Conservation (phyloP, 2,113 vertebrate species). For the Ammodytes marinus region DNA sequence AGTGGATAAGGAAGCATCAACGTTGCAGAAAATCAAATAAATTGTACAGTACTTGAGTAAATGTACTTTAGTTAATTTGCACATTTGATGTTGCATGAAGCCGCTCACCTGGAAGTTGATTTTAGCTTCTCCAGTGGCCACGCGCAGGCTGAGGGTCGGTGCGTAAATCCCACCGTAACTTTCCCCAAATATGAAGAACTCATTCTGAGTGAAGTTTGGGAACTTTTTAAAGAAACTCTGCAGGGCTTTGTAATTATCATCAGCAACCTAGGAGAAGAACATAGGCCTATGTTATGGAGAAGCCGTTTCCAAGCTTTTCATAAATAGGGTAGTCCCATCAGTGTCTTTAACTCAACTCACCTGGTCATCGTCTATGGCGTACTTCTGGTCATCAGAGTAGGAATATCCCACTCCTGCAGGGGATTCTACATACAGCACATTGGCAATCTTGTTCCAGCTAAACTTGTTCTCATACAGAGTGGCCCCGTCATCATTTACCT, state of each 20-base stretch:
- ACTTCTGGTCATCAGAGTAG: slow-evolving; percentile 80
- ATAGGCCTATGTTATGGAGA: background rate
- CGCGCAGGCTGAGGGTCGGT: slow-evolving; percentile 81
- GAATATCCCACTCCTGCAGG: slow-evolving; percentile 88
- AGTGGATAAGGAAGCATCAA: background rate
- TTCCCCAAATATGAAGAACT: slow-evolving; percentile 87
- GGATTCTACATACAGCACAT: slow-evolving; percentile 84
- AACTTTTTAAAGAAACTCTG: slow-evolving; percentile 86
- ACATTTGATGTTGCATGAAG: background rate
- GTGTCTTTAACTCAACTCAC: slow-evolving; percentile 53
- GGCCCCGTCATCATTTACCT: slow-evolving; percentile 82
- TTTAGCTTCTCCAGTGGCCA: slow-evolving; percentile 68
- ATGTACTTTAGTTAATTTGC: background rate
- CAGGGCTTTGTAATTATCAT: slow-evolving; percentile 84
- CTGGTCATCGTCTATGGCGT: slow-evolving; percentile 82
- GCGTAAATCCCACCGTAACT: slow-evolving; percentile 86
- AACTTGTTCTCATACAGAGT: slow-evolving; percentile 83
- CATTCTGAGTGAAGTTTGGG: slow-evolving; percentile 82
- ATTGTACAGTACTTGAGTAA: background rate
- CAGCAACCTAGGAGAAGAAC: slow-evolving; percentile 77
- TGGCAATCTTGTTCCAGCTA: slow-evolving; percentile 87
- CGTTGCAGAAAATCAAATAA: background rate
- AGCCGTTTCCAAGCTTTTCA: background rate
- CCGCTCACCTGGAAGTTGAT: slow-evolving; percentile 83
- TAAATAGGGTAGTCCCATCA: background rate